Percentiles rank a stretch among this genome's conserved stretches.
Conservation (phyloP, 2,888 invertebrate species). For the Adelphocoris suturalis region DNA sequence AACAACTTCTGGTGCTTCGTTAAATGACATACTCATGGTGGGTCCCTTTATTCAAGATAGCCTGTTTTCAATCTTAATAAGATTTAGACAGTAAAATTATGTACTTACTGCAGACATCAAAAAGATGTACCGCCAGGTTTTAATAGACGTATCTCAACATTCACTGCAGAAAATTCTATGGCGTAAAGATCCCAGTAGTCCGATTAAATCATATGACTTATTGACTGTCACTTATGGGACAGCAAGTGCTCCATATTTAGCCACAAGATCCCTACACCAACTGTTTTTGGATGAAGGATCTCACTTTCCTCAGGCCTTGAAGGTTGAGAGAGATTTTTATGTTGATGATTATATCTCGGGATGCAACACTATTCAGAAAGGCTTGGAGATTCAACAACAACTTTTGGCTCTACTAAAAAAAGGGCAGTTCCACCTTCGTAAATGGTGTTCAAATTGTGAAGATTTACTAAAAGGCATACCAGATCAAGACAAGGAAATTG, state of each 20-base stretch:
- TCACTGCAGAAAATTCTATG: not conserved
- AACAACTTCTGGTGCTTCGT: no score
- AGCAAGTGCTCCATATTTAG: no score
- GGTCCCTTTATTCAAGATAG: not conserved
- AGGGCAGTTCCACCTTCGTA: no score
- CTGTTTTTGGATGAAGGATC: no score
- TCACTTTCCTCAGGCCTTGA: no score
- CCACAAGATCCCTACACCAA: no score
- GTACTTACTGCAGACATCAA: not conserved
- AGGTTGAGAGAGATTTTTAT: not conserved
- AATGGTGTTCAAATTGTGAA: constrained; percentile 21
- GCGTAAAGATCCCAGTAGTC: not conserved
- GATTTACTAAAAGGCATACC: not conserved
- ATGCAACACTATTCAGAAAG: not conserved
- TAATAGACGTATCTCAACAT: not conserved
- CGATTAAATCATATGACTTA: not conserved
- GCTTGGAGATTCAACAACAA: not conserved
- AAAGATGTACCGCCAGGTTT: constrained; percentile 1
- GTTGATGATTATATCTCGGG: not conserved
- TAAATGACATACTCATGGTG: not conserved
- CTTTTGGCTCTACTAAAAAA: no score
- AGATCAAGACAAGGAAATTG: not conserved
- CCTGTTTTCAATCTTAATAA: not conserved
- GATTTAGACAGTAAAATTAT: not conserved
- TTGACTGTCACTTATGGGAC: no score